Evolutionary conservation across 2,113 vertebrate species (phyloP), one percentile per base, ranked within the genome.

Genomic region (Atherinomorus stipes): DNA sequence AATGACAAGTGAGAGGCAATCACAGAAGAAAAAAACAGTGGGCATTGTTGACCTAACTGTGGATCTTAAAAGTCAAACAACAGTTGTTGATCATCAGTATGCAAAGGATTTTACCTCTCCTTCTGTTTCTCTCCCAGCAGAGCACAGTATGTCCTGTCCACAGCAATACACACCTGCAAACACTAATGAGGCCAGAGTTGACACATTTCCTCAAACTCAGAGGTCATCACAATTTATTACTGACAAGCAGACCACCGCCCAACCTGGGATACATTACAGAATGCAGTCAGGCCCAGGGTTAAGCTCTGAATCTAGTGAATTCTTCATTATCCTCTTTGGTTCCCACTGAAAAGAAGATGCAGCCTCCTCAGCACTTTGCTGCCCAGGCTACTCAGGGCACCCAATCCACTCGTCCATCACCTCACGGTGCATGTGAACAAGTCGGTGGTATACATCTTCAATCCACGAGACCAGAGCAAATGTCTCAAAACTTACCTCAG

Each of bases 41-140:
- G 81, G 75, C 74, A 87, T 84, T 21, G 89, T 98, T 77, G 95
- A 98, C 90, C 92, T 99, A 45, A 95, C 83, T 45, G 19, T 93
- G 28, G 83, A 84, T 64, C 64, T 60, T 77, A 70, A 84, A 52
- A 78, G 49, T n/a, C 72, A 83, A 57, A 60, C 45, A 15, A 49
- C 40, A 74, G 7, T 58, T 13, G 54, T 58, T 10, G 52, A 28
- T 71, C 49, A 44, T 57, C 40, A 87, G 63, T 82, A 70, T 60
- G 73, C 62, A 38, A 84, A 34, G 0, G 87, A 94, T 87, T 83
- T 91, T 52, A 88, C 90, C 15, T 59, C 58, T 69, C 42, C 31
- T n/a, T 13, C 4, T 21, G 34, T 56, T 59, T 50, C 58, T 51
- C 19, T 16, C 26, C 34, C 26, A 4, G 65, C 70, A 78, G 59